Conservation (phyloP, 53 echinoderm and acorn worm species). For the Astropecten irregularis region DNA sequence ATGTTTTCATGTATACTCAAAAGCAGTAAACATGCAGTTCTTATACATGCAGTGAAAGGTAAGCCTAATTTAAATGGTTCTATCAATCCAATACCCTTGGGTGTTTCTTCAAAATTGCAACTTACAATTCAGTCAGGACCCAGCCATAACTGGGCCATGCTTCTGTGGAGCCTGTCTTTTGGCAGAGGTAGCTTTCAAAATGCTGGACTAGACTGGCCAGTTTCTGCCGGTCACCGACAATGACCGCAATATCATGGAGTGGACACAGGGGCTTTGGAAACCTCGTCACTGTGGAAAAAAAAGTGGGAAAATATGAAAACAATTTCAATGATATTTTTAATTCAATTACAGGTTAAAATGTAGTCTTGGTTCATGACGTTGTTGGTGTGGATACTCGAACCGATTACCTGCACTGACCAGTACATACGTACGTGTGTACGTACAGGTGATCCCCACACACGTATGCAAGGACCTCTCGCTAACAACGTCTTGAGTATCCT, state of each 20-base stretch:
- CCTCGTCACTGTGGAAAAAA: conserved; percentile 59
- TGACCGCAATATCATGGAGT: conserved; percentile 68
- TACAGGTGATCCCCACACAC: background rate
- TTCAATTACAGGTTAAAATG: too few relatives aligned
- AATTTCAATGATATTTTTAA: background rate
- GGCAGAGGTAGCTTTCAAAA: conserved; percentile 72
- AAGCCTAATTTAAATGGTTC: too few relatives aligned
- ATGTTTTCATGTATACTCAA: too few relatives aligned
- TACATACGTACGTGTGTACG: too few relatives aligned
- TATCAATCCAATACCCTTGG: too few relatives aligned
- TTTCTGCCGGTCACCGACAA: conserved; percentile 70
- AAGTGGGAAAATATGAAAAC: background rate
- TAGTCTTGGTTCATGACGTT: too few relatives aligned
- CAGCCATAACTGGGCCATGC: conserved; percentile 83
- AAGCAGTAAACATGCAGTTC: too few relatives aligned
- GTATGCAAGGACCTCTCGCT: background rate
- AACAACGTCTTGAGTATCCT: background rate
- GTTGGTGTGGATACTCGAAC: too few relatives aligned
- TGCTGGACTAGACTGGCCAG: conserved; percentile 65
- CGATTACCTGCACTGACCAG: too few relatives aligned
- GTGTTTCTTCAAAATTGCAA: too few relatives aligned
- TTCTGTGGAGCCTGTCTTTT: conserved; percentile 26
- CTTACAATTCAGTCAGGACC: conserved; percentile 94
- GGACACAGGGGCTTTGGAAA: conserved; percentile 84
- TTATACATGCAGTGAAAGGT: too few relatives aligned